Percentiles rank a stretch among this genome's conserved stretches.
These are phyloP conservation scores for Gulo gulo DNA, from an alignment of 2,113 vertebrate genomes.

Conservation along the genomic window DNA sequence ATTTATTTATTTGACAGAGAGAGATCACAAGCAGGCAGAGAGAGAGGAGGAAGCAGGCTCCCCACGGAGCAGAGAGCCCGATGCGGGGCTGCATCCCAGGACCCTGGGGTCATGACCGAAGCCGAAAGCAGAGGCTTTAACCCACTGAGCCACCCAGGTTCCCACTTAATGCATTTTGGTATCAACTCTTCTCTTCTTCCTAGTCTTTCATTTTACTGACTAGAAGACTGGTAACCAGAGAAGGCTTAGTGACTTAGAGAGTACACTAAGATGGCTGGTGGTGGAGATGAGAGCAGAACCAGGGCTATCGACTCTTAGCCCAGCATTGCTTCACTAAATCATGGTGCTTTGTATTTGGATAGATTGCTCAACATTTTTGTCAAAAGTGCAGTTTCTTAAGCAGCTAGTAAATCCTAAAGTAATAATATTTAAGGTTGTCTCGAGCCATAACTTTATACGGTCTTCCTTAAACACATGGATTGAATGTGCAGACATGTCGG, in stretches of 20 bases:
- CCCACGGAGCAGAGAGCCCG: no score
- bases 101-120: no score
- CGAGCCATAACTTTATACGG: not conserved
- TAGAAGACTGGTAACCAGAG: not conserved
- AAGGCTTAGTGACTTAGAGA: not conserved
- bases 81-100: no score
- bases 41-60: no score
- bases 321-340: not conserved
- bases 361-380: not conserved
- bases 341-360: not conserved
- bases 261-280: not conserved
- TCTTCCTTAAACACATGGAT: not conserved
- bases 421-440: fast-evolving
- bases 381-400: not conserved
- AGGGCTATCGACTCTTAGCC: not conserved
- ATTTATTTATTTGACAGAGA: no score
- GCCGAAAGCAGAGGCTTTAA: no score
- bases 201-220: not conserved
- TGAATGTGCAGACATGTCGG: not conserved
- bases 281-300: not conserved
- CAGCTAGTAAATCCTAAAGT: not conserved
- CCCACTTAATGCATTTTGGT: not conserved
- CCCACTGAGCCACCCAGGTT: no score
- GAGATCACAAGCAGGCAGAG: no score
- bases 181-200: not conserved